Evolutionary conservation across 1,140 invertebrate genomes (phyloP).

Genomic region (Copidosoma floridanum): DNA sequence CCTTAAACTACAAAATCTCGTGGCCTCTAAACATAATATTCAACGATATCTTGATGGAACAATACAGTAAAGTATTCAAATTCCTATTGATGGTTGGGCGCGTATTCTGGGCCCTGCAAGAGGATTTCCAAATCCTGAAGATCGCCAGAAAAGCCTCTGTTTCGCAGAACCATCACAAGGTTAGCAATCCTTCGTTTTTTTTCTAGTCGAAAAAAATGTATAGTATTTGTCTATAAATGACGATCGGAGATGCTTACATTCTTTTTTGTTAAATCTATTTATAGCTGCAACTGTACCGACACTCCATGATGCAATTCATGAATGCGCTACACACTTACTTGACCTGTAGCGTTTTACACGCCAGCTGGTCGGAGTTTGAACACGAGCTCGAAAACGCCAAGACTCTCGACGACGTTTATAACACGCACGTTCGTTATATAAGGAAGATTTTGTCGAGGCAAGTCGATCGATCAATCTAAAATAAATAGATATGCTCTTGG

Average conservation of each 20-base stretch:
- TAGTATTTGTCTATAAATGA: slow-evolving; percentile 10
- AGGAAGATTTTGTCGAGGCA: slow-evolving; percentile 67
- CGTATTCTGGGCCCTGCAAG: slow-evolving; percentile 70
- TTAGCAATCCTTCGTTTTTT: slow-evolving; percentile 17
- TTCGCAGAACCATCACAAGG: slow-evolving; percentile 49
- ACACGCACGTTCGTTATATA: slow-evolving; percentile 67
- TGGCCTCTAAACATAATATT: slow-evolving; percentile 79
- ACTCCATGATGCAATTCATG: slow-evolving; percentile 72
- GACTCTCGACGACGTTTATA: slow-evolving; percentile 69
- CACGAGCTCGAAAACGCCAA: slow-evolving; percentile 62
- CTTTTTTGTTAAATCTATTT: slow-evolving; percentile 10
- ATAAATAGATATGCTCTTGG: not conserved
- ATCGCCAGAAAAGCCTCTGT: slow-evolving; percentile 38
- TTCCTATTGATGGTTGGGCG: slow-evolving; percentile 72
- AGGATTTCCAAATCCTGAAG: slow-evolving; percentile 60
- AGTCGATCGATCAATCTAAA: slow-evolving; percentile 23
- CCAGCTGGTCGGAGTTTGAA: slow-evolving; percentile 70
- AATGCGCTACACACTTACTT: slow-evolving; percentile 71
- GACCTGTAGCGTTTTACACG: slow-evolving; percentile 67
- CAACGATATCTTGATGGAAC: slow-evolving; percentile 64
- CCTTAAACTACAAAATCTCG: slow-evolving; percentile 66
- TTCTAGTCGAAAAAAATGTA: not conserved
- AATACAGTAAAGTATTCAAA: slow-evolving; percentile 73
- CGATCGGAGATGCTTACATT: no score
- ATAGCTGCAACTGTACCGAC: slow-evolving; percentile 64